phyloP scores from a whole-genome alignment of 2,888 invertebrate genomes.

The Bursaphelenchus okinawaensis region DNA sequence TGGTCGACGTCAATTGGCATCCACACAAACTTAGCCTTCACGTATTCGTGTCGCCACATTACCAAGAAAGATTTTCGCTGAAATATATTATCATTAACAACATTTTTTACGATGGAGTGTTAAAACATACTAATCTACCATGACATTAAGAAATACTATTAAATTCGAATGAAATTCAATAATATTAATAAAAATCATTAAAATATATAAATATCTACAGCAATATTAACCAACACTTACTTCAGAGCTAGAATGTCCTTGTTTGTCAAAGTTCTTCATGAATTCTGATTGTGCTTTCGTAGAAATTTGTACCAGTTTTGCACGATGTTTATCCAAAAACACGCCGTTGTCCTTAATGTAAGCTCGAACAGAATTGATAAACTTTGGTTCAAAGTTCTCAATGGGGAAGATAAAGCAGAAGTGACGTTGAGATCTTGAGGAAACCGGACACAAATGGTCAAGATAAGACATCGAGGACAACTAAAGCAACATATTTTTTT shows the following conservation, averaged over 20 bases:
- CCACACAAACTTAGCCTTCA: constrained; percentile 46
- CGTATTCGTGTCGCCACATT: constrained; percentile 48
- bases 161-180: too few relatives aligned
- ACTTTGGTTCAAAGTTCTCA: constrained; percentile 24
- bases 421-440: constrained; percentile 39
- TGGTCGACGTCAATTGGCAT: constrained; percentile 24
- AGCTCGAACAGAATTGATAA: constrained; percentile 34
- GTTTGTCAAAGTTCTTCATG: constrained; percentile 42
- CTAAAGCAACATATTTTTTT: constrained; percentile 27
- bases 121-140: too few relatives aligned
- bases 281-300: constrained; percentile 42
- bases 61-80: constrained; percentile 37
- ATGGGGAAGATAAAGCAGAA: constrained; percentile 50
- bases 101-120: neutral
- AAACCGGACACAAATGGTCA: constrained; percentile 60
- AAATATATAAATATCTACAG: constrained; percentile 4
- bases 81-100: constrained; percentile 2
- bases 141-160: too few relatives aligned
- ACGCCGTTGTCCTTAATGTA: constrained; percentile 30
- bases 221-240: constrained; percentile 9
- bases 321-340: constrained; percentile 17
- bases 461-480: constrained; percentile 59
- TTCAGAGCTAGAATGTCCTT: constrained; percentile 3
- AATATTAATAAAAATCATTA: neutral
- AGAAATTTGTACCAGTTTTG: constrained; percentile 39